These are phyloP conservation scores for Micromesistius poutassou DNA, from an alignment of 2,797 vertebrate genomes.

Conservation along the genomic window DNA sequence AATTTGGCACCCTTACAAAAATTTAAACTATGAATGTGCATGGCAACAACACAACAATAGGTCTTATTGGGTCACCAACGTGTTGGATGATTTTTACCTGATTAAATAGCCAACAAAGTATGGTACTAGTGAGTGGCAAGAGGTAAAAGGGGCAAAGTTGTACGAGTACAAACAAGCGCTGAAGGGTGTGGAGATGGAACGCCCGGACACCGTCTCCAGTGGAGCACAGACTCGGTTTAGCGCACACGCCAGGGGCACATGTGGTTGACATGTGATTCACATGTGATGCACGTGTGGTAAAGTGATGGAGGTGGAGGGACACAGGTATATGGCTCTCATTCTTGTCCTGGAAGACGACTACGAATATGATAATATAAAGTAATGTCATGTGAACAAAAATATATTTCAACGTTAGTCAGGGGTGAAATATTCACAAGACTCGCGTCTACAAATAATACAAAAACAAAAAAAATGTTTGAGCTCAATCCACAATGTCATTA, in stretches of 20 bases:
- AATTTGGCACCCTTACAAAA: background rate
- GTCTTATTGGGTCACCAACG: background rate
- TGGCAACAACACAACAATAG: slow-evolving; percentile 1
- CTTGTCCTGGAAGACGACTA: background rate
- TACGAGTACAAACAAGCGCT: background rate
- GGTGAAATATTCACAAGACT: background rate
- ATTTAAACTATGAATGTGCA: background rate
- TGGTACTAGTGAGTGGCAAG: background rate
- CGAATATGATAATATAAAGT: background rate
- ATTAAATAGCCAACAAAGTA: background rate
- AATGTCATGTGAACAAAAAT: slow-evolving; percentile 4
- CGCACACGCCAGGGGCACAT: background rate
- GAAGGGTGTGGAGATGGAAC: background rate
- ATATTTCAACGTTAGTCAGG: background rate
- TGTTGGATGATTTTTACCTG: background rate
- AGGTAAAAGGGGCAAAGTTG: slow-evolving; percentile 1
- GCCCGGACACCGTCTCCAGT: background rate
- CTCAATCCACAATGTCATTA: background rate
- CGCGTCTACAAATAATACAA: background rate
- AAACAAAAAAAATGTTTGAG: background rate
- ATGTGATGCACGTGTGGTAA: background rate
- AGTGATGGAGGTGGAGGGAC: background rate
- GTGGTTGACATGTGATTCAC: no score
- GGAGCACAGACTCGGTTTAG: background rate
- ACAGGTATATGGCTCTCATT: background rate